Evolutionary conservation across 92 coral and sea anemone species (phyloP).

Genomic region (Phenganax marumi): DNA sequence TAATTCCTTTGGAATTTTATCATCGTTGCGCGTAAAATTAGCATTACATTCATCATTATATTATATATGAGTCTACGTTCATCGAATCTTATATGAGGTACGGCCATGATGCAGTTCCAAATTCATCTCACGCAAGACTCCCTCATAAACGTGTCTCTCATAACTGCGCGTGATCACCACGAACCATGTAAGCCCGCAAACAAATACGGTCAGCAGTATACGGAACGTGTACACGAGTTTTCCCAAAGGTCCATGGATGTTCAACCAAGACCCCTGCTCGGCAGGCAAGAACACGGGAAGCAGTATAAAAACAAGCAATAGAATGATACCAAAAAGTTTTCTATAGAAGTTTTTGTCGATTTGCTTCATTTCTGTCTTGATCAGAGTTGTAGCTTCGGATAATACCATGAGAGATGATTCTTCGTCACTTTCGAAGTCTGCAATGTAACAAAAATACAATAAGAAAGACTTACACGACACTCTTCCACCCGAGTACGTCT

Average conservation of each 20-base stretch:
- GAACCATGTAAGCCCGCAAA: conserved; percentile 22
- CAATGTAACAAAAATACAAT: background rate
- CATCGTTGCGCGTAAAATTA: background rate
- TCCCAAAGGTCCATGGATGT: conserved; percentile 3
- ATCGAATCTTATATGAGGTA: conserved; percentile 5
- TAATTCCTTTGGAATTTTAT: background rate
- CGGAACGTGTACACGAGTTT: conserved; percentile 15
- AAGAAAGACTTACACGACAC: too few species aligned
- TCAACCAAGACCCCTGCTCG: conserved; percentile 22
- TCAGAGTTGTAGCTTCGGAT: conserved; percentile 15
- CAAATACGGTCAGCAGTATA: conserved; percentile 3
- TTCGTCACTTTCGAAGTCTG: background rate
- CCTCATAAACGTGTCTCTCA: conserved; percentile 28
- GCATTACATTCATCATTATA: background rate
- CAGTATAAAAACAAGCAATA: conserved; percentile 11
- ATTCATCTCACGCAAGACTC: conserved; percentile 21
- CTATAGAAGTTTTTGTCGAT: conserved; percentile 14
- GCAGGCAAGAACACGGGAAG: conserved; percentile 19
- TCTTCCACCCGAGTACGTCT: background rate
- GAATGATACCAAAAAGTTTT: background rate
- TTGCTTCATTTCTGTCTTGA: conserved; percentile 10
- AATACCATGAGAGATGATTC: background rate
- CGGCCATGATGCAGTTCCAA: conserved; percentile 10
- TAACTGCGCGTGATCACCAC: conserved; percentile 15
- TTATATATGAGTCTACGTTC: background rate